Percentiles rank a stretch among this genome's conserved stretches.
These are phyloP conservation scores for Rhinolophus sinicus DNA, from an alignment of 2,113 vertebrate species.

Conservation along the genomic window DNA sequence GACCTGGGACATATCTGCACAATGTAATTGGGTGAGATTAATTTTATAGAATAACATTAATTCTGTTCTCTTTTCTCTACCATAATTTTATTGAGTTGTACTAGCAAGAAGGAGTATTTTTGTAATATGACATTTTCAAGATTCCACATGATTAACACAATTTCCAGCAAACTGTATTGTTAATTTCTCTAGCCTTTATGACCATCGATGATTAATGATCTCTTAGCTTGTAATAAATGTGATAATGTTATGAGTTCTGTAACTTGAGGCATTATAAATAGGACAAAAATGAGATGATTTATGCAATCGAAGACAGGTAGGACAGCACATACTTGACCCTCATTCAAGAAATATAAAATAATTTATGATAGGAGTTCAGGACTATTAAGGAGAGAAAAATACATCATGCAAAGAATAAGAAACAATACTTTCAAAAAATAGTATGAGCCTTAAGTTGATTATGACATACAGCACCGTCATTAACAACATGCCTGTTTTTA, in stretches of 20 bases:
- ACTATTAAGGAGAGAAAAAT: background rate
- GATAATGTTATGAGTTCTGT: background rate
- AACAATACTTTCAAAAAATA: conserved; percentile 4
- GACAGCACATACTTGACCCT: conserved; percentile 45
- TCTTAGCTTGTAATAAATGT: conserved; percentile 61
- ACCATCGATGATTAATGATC: conserved; percentile 11
- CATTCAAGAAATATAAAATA: conserved; percentile 57
- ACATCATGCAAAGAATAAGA: conserved; percentile 14
- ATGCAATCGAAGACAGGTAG: conserved; percentile 46
- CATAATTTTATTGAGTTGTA: conserved; percentile 14
- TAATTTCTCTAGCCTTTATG: conserved; percentile 65
- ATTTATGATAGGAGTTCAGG: conserved; percentile 38
- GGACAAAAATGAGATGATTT: conserved; percentile 59
- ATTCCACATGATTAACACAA: conserved; percentile 48
- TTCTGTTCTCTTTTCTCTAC: conserved; percentile 46
- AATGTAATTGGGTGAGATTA: background rate
- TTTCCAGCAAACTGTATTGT: conserved; percentile 10
- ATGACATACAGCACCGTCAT: background rate
- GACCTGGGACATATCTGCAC: background rate
- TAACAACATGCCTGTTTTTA: background rate
- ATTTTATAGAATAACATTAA: conserved; percentile 36
- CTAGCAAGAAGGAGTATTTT: conserved; percentile 8
- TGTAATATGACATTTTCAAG: conserved; percentile 62
- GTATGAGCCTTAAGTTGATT: background rate
- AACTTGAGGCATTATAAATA: conserved; percentile 44